Percentiles rank a stretch among this genome's conserved stretches.
Conservation (phyloP, 2,113 vertebrate species). For the Oreochromis niloticus region DNA sequence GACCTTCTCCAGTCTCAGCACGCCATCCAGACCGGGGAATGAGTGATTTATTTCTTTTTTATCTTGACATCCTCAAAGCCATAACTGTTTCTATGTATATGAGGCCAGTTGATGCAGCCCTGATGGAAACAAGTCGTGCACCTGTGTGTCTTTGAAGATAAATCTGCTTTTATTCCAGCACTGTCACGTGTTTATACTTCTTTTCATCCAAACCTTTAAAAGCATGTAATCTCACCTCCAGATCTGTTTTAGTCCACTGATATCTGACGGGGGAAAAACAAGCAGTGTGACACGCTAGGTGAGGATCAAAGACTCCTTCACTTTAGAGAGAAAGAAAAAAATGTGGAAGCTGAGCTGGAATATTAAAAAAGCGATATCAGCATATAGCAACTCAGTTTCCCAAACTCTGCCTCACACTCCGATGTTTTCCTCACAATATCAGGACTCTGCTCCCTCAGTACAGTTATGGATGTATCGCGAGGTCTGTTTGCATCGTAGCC, state of each 20-base stretch:
- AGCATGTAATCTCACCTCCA: neutral
- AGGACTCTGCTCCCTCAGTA: slow-evolving; percentile 26
- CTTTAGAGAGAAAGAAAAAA: neutral
- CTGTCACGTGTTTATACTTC: neutral
- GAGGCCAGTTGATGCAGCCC: neutral
- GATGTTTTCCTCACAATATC: slow-evolving; percentile 14
- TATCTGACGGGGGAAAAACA: neutral
- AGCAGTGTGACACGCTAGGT: neutral
- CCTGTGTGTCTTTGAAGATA: neutral
- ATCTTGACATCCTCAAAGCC: neutral
- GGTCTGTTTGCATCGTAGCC: slow-evolving; percentile 51
- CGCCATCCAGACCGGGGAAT: neutral
- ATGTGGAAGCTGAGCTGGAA: neutral
- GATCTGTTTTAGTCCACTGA: neutral
- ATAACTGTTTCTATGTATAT: neutral
- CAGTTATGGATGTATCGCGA: slow-evolving; percentile 37
- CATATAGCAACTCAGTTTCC: neutral
- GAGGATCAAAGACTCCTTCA: slow-evolving; percentile 11
- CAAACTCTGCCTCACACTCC: neutral
- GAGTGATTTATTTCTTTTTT: neutral
- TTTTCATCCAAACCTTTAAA: neutral
- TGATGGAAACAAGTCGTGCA: neutral
- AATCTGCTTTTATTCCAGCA: slow-evolving; percentile 18
- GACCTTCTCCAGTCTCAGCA: slow-evolving; percentile 31
- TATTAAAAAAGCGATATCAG: neutral